Base-by-base conservation (phyloP, 2,888 invertebrate genomes). In the Punctoribates punctum region DNA sequence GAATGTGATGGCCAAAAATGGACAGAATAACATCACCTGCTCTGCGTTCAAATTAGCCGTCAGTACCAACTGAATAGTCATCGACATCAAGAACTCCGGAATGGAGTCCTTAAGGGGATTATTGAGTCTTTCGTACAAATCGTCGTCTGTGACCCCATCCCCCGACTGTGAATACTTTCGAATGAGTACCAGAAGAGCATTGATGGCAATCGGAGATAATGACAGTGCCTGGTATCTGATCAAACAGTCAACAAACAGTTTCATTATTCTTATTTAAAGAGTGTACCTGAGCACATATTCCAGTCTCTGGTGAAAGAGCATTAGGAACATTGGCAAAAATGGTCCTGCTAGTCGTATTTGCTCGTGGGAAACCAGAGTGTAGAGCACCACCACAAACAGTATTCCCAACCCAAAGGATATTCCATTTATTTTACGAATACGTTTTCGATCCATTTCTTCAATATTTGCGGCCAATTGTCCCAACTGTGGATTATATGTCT, bases 271-370 rank as follows among this genome's bases (percentile, higher is more conserved):
- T 4, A n/a, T 51, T 51, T 6, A 23, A 23, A 20, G 17, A 57
- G 5, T 3, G 17, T 65, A 65, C 65, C 65, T 65, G 29, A 65
- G 65, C 15, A 65, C 65, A 38, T 34, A 65, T 65, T 65, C 65
- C 65, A 65, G 15, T n/a, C 20, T 6, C 20, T 65, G 65, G 17
- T 17, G 29, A 34, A 65, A 65, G 0, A 34, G 65, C n/a, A n/a
- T 17, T 27, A 65, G 20, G 17, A n/a, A 65, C 29, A 34, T 65
- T 0, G 65, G 65, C n/a, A 65, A 1, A 11, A n/a, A 65, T 3
- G 65, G 65, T 3, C 65, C 65, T 1, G 34, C 34, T 0, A 65
- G 34, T 34, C 29, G 34, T 34, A 65, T 34, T 34, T 34, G 9
- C 5, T 25, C 65, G 34, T 65, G 34, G 6, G 11, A 9, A 1